These are phyloP conservation scores for Craterocephalus amniculus DNA, from an alignment of 2,797 vertebrate species.

Conservation along the genomic window DNA sequence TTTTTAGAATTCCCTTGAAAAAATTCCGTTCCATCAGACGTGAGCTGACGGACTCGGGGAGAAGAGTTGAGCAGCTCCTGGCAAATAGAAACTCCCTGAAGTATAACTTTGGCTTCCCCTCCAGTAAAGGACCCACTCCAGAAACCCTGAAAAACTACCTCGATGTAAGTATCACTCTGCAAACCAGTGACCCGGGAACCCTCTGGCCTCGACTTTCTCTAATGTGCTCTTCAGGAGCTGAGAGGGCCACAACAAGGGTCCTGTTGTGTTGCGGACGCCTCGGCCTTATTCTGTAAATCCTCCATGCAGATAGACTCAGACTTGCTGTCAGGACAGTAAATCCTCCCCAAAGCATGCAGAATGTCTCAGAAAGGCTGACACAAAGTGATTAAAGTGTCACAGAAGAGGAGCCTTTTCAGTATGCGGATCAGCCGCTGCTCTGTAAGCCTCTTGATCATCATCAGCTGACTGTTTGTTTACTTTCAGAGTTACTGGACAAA, in stretches of 20 bases:
- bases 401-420: constrained; percentile 4
- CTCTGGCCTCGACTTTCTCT: constrained; percentile 19
- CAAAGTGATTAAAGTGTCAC: not conserved
- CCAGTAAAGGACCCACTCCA: constrained; percentile 82
- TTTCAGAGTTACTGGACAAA: not conserved
- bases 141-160: constrained; percentile 95
- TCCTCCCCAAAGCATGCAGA: not conserved
- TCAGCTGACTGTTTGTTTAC: constrained; percentile 45
- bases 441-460: constrained; percentile 12
- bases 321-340: not conserved
- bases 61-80: constrained; percentile 78
- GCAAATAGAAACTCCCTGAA: constrained; percentile 78
- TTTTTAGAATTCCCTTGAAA: constrained; percentile 90
- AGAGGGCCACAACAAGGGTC: constrained; percentile 42
- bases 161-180: constrained; percentile 85
- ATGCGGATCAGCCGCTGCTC: constrained; percentile 10
- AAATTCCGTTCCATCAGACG: constrained; percentile 92
- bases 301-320: constrained; percentile 21
- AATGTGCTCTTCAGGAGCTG: constrained; percentile 4
- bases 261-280: constrained; percentile 27
- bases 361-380: constrained; percentile 2
- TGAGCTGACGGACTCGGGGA: constrained; percentile 83
- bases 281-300: constrained; percentile 14
- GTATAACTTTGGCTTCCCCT: constrained; percentile 83
- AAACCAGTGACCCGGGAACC: constrained; percentile 14